phyloP scores from a whole-genome alignment of 2,888 invertebrate species.

The Nephrotoma appendiculata region DNA sequence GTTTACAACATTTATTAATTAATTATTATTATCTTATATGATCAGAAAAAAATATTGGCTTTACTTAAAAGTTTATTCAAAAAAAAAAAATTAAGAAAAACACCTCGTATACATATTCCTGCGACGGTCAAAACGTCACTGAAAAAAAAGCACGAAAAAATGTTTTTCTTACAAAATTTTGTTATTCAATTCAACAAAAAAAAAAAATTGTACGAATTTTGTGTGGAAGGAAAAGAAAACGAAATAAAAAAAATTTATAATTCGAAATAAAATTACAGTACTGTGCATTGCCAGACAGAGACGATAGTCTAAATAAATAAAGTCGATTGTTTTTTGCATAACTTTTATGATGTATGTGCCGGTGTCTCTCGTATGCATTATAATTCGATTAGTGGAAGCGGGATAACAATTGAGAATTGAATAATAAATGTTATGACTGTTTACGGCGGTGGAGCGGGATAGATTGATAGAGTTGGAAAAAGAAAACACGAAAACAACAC shows the following conservation, averaged over 20 bases:
- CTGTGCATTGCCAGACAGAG: neutral
- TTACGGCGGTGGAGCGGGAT: neutral
- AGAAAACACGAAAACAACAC: neutral
- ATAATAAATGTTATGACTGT: neutral
- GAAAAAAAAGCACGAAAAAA: neutral
- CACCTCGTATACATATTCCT: conserved; percentile 1
- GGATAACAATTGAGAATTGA: neutral
- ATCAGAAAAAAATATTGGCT: neutral
- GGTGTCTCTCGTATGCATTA: neutral
- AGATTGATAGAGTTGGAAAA: neutral
- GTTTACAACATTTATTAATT: neutral
- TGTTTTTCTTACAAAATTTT: neutral
- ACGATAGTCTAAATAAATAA: neutral
- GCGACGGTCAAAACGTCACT: conserved; percentile 3
- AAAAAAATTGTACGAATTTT: neutral
- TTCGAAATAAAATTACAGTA: neutral
- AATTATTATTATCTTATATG: neutral
- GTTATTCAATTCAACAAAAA: neutral
- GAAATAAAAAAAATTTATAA: neutral
- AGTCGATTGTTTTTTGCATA: neutral
- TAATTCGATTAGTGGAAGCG: neutral
- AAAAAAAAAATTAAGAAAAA: neutral
- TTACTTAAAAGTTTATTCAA: neutral
- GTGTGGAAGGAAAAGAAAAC: neutral
- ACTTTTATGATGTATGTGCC: neutral